A percentile compares a stretch with the other conserved stretches of the same genome.
Conservation (phyloP, 2,797 vertebrate species). For the Scolopax rusticola region DNA sequence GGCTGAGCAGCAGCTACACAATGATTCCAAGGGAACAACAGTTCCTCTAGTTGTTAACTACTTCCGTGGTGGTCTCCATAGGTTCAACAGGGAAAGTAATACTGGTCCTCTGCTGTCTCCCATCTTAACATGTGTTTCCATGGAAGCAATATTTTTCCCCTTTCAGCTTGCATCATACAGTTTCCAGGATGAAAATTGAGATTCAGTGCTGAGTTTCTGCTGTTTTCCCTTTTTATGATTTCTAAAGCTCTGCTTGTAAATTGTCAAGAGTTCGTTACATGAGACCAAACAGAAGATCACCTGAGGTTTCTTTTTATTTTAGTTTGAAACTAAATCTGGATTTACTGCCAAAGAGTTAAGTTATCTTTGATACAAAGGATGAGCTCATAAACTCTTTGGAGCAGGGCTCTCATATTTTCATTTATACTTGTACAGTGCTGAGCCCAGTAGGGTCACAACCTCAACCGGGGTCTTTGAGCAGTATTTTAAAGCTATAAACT, state of each 20-base stretch:
- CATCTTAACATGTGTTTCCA: not conserved
- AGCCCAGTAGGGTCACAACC: not conserved
- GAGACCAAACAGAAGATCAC: not conserved
- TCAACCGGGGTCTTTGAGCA: not conserved
- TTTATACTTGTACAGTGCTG: not conserved
- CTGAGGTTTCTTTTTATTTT: not conserved
- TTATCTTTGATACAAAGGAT: not conserved
- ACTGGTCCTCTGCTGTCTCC: accelerated
- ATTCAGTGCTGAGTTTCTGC: not conserved
- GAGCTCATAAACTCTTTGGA: not conserved
- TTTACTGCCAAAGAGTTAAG: not conserved
- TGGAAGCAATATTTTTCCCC: not conserved
- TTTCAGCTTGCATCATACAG: not conserved
- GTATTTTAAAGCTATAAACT: not conserved
- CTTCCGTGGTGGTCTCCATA: not conserved
- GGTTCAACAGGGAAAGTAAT: not conserved
- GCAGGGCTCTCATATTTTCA: not conserved
- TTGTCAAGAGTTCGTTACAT: not conserved
- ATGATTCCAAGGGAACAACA: not conserved
- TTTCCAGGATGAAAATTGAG: not conserved
- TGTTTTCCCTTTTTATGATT: not conserved
- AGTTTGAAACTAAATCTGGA: not conserved
- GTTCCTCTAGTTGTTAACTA: not conserved
- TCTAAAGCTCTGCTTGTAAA: not conserved
- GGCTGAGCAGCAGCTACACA: not conserved